Percentiles rank a stretch among this genome's conserved stretches.
These are phyloP conservation scores for Phytoseiulus persimilis DNA, from an alignment of 2,888 invertebrate species.

Conservation along the genomic window DNA sequence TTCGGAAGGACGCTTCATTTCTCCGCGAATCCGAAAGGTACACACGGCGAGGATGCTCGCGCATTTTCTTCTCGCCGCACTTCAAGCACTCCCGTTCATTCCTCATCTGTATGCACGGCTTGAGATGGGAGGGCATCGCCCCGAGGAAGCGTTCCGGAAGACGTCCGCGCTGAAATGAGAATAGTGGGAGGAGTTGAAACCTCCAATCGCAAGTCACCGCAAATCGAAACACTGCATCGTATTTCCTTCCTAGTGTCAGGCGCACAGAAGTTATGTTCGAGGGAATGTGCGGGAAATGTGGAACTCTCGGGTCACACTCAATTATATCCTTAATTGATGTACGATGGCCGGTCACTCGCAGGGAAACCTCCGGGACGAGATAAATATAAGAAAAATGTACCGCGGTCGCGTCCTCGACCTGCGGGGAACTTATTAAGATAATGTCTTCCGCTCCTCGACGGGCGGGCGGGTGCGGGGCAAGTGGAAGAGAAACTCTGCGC, in stretches of 20 bases:
- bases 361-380: background rate
- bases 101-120: background rate
- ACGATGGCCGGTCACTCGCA: background rate
- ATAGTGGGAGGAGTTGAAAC: no score
- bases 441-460: background rate
- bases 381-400: background rate
- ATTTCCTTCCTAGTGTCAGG: no score
- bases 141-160: no score
- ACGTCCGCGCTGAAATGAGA: no score
- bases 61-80: background rate
- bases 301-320: no score
- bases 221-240: no score
- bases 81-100: background rate
- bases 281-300: no score
- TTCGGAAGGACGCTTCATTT: background rate
- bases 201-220: no score
- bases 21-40: background rate
- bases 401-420: background rate
- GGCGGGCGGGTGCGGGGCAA: background rate
- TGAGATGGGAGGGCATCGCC: no score
- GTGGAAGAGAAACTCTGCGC: background rate
- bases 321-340: background rate
- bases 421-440: background rate
- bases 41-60: background rate
- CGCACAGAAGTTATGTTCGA: no score